phyloP scores from a whole-genome alignment of 2,797 vertebrate genomes.

The Falco novaeseelandiae region DNA sequence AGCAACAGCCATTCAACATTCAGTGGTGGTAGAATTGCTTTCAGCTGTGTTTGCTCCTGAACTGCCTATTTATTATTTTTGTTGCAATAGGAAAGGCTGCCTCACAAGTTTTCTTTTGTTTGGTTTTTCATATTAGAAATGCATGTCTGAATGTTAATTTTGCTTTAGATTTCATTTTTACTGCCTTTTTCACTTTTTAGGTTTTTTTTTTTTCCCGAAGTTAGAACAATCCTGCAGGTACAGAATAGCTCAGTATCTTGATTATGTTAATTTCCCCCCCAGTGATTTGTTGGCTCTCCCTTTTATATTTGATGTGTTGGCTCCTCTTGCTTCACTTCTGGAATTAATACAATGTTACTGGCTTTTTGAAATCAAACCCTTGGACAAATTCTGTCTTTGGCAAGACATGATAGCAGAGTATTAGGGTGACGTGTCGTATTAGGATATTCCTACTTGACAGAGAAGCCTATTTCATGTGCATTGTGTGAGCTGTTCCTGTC shows the following conservation, averaged over 20 bases:
- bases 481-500: not conserved
- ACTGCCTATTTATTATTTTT: not conserved
- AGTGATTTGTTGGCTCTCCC: not conserved
- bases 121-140: not conserved
- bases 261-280: not conserved
- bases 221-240: not conserved
- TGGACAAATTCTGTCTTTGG: not conserved
- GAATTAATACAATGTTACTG: not conserved
- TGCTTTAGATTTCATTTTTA: not conserved
- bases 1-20: not conserved
- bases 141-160: not conserved
- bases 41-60: not conserved
- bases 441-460: not conserved
- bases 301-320: not conserved
- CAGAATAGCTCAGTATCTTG: not conserved
- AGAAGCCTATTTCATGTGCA: not conserved
- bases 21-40: not conserved
- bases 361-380: not conserved
- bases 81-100: not conserved
- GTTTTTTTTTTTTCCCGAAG: not conserved
- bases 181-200: not conserved
- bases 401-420: not conserved
- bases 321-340: not conserved
- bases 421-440: not conserved
- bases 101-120: not conserved